Percentiles rank a stretch among this genome's conserved stretches.
Evolutionary conservation across 2,113 vertebrate genomes (phyloP).

Genomic region (Sorex fumeus): DNA sequence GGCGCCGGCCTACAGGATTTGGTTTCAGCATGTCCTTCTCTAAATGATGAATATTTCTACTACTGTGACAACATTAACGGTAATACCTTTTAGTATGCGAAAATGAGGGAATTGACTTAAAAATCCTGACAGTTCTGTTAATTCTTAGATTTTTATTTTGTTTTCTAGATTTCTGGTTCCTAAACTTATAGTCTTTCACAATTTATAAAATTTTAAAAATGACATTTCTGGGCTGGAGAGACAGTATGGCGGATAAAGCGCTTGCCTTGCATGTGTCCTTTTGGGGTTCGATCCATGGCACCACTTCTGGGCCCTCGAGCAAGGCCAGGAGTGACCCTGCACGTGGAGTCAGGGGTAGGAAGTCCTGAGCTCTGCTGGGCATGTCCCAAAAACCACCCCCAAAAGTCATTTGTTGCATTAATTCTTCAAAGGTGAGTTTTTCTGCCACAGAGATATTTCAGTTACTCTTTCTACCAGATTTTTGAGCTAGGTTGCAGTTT

Average conservation of each 20-base stretch:
- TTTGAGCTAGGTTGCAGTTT: conserved; percentile 3
- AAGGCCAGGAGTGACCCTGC: too few relatives aligned
- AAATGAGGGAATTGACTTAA: neutral
- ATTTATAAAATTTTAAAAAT: conserved; percentile 53
- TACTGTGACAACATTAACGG: conserved; percentile 99
- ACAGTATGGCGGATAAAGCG: too few relatives aligned
- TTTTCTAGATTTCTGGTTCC: conserved; percentile 41
- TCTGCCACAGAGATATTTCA: conserved; percentile 31
- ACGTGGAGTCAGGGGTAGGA: too few relatives aligned
- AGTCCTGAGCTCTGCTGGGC: too few relatives aligned
- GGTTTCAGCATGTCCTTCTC: conserved; percentile 95
- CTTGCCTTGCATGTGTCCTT: too few relatives aligned
- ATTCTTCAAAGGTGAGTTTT: conserved; percentile 66
- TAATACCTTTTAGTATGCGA: conserved; percentile 88
- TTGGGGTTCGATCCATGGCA: too few relatives aligned
- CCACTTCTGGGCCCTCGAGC: too few relatives aligned
- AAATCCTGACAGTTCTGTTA: neutral
- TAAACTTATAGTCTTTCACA: conserved; percentile 38
- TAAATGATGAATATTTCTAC: conserved; percentile 99
- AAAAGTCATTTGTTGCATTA: conserved; percentile 1
- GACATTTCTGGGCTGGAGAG: too few relatives aligned
- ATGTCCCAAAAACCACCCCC: too few relatives aligned
- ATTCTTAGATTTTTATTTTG: conserved; percentile 56
- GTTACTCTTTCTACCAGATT: neutral
- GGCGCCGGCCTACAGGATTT: conserved; percentile 96